Base-by-base conservation (phyloP, 2,888 invertebrate species). In the Carterocephalus palaemon region DNA sequence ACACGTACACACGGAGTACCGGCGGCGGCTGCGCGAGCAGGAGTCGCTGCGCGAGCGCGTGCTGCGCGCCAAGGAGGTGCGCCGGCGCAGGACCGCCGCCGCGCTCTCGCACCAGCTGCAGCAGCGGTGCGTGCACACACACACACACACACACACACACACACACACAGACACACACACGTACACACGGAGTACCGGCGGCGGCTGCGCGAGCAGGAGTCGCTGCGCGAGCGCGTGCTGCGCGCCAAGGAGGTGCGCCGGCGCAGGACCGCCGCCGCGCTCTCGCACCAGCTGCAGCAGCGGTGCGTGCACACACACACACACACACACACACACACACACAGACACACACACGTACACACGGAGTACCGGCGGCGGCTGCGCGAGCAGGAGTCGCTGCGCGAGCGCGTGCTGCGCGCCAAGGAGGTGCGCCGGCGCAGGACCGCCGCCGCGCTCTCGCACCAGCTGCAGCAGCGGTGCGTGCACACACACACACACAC, bases 201-300 rank as follows among this genome's bases (percentile, higher is more conserved):
- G 0, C 64, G 75, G 0, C 43, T 87, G 5, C 68, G 86, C 1
- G 86, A 88, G 19, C 87, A 88, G 19, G 85, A 87, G 57, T 73
- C 53, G 2, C 58, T 88, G 2, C 54, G 87, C 0, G 85, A 84
- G 53, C 39, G 84, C 3, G 83, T 88, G 1, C 57, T 86, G 8
- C 64, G 83, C 1, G 87, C 87, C 0, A 88, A 88, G 47, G 87
- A 88, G 23, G 70, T 80, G 17, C 48, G 87, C 0, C 54, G 87
- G 2, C 56, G 83, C 46, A 77, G 70, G 62, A 78, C 75, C 39
- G 87, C 86, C 0, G 75, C 62, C 4, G 71, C 71, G 0, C 28
- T 75, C 12, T 73, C 71, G 29, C 65, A 64, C 2, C 71, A 72
- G 24, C 37, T 71, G 16, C 64, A 64, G 13, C 71, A 75, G 4